Percentiles rank a stretch among this genome's conserved stretches.
Conservation (phyloP, 30 jellyfish, hydroid and myxozoan species). For the Haliclystus octoradiatus region DNA sequence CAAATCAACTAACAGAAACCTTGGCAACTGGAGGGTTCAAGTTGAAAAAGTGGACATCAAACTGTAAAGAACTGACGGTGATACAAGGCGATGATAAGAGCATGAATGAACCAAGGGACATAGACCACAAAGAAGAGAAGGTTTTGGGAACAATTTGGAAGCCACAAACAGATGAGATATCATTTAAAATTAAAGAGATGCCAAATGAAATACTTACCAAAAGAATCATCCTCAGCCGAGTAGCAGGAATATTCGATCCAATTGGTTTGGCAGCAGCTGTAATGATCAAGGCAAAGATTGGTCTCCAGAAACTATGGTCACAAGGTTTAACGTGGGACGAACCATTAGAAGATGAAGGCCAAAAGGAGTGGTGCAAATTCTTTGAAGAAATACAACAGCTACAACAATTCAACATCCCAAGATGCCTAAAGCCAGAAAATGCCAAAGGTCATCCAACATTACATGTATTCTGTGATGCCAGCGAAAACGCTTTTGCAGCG, state of each 20-base stretch:
- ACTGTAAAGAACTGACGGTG: constrained; percentile 6
- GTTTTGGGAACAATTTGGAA: constrained; percentile 23
- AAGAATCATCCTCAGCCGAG: constrained; percentile 28
- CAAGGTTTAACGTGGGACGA: constrained; percentile 28
- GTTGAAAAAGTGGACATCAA: constrained; percentile 23
- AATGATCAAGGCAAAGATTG: constrained; percentile 30
- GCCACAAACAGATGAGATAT: constrained; percentile 14
- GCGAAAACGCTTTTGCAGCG: constrained; percentile 58
- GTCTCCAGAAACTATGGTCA: constrained; percentile 23
- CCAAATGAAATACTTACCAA: constrained; percentile 35
- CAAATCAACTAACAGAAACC: constrained; percentile 12
- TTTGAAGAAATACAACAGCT: constrained; percentile 43
- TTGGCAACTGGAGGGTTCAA: constrained; percentile 25
- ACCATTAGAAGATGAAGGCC: constrained; percentile 3
- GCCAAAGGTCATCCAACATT: constrained; percentile 37
- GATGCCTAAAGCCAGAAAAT: constrained; percentile 32
- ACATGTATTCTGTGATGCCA: constrained; percentile 26
- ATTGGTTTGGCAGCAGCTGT: constrained; percentile 1
- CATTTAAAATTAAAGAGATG: constrained; percentile 32
- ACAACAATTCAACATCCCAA: constrained; percentile 16
- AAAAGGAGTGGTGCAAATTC: constrained; percentile 12
- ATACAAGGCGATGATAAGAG: constrained; percentile 1
- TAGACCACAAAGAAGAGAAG: no score
- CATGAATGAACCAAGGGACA: no score
- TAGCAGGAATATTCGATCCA: constrained; percentile 2